Evolutionary conservation across 2,888 invertebrate genomes (phyloP), one percentile per base, ranked within the genome.

Genomic region (Loripinus fragilis): DNA sequence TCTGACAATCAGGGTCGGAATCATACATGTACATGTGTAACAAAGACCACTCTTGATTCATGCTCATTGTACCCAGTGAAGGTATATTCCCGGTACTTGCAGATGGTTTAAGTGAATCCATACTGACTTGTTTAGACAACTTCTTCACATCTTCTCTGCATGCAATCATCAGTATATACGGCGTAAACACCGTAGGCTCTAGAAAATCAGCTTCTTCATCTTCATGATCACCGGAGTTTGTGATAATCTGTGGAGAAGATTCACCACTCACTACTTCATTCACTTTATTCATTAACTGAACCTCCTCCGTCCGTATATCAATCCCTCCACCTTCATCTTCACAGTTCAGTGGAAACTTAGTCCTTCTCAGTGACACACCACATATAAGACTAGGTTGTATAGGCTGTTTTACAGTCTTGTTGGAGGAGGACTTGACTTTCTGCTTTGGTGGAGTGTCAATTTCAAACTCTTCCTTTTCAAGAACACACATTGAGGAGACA

Each of bases 251-350:
- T 74, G 94, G 91, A 25, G 90, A 88, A 76, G 92, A 91, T 50
- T 91, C 92, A 33, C 90, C 88, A 89, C 94, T 95, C 78, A 95
- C 95, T 0, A 96, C 96, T 93, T 96, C 95, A 90, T 96, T 96
- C 76, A 96, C 96, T 91, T 96, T 96, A 92, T 97, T 97, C 95
- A 97, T 96, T 20, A 96, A 96, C 87, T 96, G 96, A 12, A 97
- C 96, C 74, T 92, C 90, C 60, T 88, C 85, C 72, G 88, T 87
- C 52, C 86, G 82, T 17, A 64, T 66, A 41, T 76, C 68, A 30
- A 50, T 60, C 33, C 71, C 72, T 25, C 67, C 66, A 55, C 76
- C 74, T 45, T 80, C 64, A 33, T 80, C 81, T 74, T 86, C 80
- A 70, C 78, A 80, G 38, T 85, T 71, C 25, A 80, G 71, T 10